Base-by-base conservation (phyloP, 2,797 vertebrate genomes). In the Danionella dracula region DNA sequence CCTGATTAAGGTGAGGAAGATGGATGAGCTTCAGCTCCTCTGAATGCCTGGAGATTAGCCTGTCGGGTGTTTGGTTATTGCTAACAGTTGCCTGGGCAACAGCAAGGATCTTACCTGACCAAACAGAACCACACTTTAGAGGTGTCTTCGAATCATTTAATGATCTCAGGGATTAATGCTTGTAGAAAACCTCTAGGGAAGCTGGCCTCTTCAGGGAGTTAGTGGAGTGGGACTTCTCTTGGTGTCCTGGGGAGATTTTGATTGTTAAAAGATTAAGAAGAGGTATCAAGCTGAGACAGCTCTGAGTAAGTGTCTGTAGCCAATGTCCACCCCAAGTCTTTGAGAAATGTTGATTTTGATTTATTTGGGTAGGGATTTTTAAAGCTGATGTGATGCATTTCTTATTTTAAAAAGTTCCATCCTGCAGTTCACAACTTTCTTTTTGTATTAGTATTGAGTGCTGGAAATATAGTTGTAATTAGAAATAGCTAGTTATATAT, bases 1-100 rank as follows among this genome's bases (percentile, higher is more conserved):
- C 38, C 91, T 97, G 27, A 93, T 99, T 77, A 98, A 98, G 93
- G 94, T 98, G 75, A 85, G 83, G 41, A n/a, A 54, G 40, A 58
- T 34, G 15, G 34, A 56, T 51, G 29, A 38, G 57, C 44, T 62
- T 19, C 7, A 10, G 17, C 17, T 46, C 34, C 34, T 40, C 10
- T 44, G 45, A 66, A 66, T 0, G 4, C 15, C 40, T 45, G 17
- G 27, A 38, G 56, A 68, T 54, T 60, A 61, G 49, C 48, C 32
- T 10, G 11, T 21, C 48, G 45, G 20, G 15, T 29, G 53, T 40
- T 11, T 16, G 42, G 48, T 60, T 45, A 42, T n/a, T 11, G 42
- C 62, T 66, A 53, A 54, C 66, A 13, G 55, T 66, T 71, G 8
- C 55, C 62, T 7, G 41, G 68, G 63, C 56, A 61, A 61, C 62